phyloP scores from a whole-genome alignment of 2,888 invertebrate genomes.

The Orthosia gothica region DNA sequence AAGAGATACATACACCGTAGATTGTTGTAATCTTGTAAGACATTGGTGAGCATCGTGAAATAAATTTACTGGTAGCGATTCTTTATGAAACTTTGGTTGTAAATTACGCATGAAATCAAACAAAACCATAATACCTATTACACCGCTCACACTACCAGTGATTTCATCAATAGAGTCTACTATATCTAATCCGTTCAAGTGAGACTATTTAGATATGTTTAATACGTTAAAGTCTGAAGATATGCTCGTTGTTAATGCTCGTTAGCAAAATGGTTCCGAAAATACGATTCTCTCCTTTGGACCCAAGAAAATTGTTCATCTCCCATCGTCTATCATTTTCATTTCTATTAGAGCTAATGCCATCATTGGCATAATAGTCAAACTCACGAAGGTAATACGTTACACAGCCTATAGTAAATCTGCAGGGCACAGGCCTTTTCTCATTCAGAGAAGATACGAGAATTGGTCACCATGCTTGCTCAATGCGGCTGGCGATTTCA shows the following conservation, averaged over 20 bases:
- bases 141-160: neutral
- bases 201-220: no score
- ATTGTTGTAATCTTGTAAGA: neutral
- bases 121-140: neutral
- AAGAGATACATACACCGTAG: neutral
- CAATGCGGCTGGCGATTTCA: no score
- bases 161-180: neutral
- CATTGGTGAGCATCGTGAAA: neutral
- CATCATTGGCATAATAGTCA: neutral
- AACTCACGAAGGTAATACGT: neutral
- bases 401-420: no score
- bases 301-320: neutral
- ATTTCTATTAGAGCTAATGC: neutral
- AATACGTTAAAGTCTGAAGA: neutral
- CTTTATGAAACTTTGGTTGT: neutral
- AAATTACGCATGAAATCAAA: neutral
- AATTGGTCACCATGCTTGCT: no score
- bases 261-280: neutral
- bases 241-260: neutral
- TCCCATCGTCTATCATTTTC: neutral
- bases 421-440: no score
- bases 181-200: neutral
- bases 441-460: no score
- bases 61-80: neutral
- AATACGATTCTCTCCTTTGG: neutral